phyloP scores from a whole-genome alignment of 2,797 vertebrate species.

The Antennarius maculatus region DNA sequence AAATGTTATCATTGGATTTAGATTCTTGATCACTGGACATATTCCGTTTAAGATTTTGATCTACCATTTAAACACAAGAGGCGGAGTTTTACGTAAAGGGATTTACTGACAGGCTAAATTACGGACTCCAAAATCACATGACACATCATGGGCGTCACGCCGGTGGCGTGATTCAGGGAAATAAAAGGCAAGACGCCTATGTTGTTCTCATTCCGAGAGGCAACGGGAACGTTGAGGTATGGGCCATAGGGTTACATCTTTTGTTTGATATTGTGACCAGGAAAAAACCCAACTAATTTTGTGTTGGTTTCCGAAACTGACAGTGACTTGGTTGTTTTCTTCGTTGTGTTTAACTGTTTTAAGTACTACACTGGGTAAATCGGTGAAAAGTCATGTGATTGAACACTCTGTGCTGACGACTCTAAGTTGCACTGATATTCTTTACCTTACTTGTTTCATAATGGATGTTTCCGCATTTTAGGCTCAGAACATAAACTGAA shows the following conservation, averaged over 20 bases:
- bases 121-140: accelerated
- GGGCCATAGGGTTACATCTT: neutral
- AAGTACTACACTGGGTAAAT: neutral
- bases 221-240: conserved; percentile 20
- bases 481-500: conserved; percentile 12
- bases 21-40: accelerated
- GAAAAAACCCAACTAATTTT: accelerated
- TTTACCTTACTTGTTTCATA: neutral
- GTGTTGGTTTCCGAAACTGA: neutral
- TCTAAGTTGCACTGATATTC: accelerated
- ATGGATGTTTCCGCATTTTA: neutral
- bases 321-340: neutral
- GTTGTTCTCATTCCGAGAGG: accelerated
- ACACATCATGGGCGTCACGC: conserved; percentile 15
- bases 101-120: conserved; percentile 25
- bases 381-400: conserved; percentile 13
- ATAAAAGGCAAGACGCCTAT: neutral
- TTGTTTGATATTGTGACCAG: accelerated
- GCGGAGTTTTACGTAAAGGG: accelerated
- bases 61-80: neutral
- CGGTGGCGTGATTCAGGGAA: conserved; percentile 44
- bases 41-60: accelerated
- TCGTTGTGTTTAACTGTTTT: neutral
- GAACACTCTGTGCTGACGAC: accelerated
- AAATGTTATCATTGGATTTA: neutral